Percentiles rank a stretch among this genome's conserved stretches.
phyloP scores from a whole-genome alignment of 1,140 invertebrate genomes.

The Doryteuthis pealeii region DNA sequence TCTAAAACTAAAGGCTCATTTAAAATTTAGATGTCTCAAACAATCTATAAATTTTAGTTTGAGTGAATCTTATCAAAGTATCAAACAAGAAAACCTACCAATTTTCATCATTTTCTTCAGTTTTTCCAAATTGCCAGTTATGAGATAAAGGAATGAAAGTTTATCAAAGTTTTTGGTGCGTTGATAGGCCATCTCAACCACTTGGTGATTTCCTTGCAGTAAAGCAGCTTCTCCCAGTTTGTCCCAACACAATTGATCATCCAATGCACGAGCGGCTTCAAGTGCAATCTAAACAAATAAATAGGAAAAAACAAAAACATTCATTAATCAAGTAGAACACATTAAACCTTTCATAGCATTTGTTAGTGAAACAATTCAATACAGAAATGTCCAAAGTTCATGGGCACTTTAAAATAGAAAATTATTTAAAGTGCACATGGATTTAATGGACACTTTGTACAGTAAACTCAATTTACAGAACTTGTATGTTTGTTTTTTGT shows the following conservation, averaged over 20 bases:
- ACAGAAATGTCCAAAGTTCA: neutral
- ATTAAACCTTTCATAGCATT: neutral
- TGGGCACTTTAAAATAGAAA: too few relatives aligned
- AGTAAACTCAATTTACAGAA: too few relatives aligned
- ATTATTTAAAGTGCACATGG: too few relatives aligned
- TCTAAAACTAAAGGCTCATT: too few relatives aligned
- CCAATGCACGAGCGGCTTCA: conserved; percentile 90
- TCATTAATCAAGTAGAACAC: neutral
- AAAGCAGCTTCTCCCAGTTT: conserved; percentile 92
- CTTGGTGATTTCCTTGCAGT: conserved; percentile 91
- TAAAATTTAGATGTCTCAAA: too few relatives aligned
- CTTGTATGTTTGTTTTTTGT: too few relatives aligned
- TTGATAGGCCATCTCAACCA: conserved; percentile 99
- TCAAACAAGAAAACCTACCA: conserved; percentile 50
- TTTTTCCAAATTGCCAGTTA: conserved; percentile 98
- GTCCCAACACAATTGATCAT: conserved; percentile 96
- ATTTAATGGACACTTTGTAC: too few relatives aligned
- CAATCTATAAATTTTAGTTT: too few relatives aligned
- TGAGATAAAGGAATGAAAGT: conserved; percentile 95
- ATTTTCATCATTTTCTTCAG: conserved; percentile 99
- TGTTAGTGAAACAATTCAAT: neutral
- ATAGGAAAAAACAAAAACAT: too few relatives aligned
- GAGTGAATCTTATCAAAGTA: too few relatives aligned
- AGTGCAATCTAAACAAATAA: conserved; percentile 63
- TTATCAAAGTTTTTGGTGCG: conserved; percentile 99